Evolutionary conservation across 2,888 invertebrate species (phyloP).

Genomic region (Pristionchus entomophagus): DNA sequence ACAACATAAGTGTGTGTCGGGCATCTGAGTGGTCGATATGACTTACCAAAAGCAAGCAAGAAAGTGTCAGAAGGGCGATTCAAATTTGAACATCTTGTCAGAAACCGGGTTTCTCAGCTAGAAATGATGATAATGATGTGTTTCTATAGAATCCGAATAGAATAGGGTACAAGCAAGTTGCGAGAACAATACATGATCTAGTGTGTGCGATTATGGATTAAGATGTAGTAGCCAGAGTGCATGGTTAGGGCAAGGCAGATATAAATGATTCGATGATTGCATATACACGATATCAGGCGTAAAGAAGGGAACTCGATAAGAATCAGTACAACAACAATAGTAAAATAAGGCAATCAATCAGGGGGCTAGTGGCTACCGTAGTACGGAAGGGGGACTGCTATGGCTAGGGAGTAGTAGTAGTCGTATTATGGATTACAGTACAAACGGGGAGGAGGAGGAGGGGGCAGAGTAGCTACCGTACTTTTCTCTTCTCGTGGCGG

Average conservation of each 20-base stretch:
- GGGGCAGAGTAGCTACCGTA: not conserved
- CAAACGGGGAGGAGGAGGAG: not conserved
- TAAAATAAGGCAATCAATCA: too few species aligned
- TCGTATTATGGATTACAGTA: not conserved
- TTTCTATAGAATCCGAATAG: not conserved
- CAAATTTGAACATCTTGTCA: not conserved
- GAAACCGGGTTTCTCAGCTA: not conserved
- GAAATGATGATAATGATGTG: not conserved
- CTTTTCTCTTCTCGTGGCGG: too few species aligned
- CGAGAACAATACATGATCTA: too few species aligned
- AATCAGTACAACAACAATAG: too few species aligned
- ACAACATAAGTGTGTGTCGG: not conserved
- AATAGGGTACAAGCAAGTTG: not conserved
- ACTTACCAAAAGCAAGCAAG: not conserved
- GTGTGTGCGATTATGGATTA: not conserved
- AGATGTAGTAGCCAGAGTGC: not conserved
- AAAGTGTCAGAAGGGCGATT: not conserved
- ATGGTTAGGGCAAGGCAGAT: too few species aligned
- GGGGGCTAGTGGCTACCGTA: constrained; percentile 1
- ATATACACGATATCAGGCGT: too few species aligned
- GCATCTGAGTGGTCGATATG: not conserved
- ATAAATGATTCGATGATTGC: too few species aligned
- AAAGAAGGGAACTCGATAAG: too few species aligned
- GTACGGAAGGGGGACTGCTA: not conserved
- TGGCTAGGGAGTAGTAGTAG: not conserved